Percentiles rank a stretch among this genome's conserved stretches.
These are phyloP conservation scores for Petrosia ficiformis DNA, from an alignment of 37 sponge, comb jelly and placozoan genomes.

Conservation along the genomic window DNA sequence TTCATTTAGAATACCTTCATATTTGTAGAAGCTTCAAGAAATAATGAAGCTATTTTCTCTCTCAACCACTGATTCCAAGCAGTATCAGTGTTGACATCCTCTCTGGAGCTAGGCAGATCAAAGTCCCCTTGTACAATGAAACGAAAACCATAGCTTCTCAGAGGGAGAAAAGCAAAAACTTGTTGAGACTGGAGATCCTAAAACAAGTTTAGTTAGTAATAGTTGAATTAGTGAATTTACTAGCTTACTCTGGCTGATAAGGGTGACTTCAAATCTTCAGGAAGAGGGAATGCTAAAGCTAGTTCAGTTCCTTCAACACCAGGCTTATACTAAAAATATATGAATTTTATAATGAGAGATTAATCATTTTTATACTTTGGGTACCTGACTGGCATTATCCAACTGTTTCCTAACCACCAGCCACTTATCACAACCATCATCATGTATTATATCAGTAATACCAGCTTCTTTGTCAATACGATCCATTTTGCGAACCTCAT, in stretches of 20 bases:
- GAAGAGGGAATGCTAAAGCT: constrained; percentile 61
- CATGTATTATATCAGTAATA: constrained; percentile 34
- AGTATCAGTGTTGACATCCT: constrained; percentile 54
- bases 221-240: no score
- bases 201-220: no score
- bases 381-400: constrained; percentile 43
- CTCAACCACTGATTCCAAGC: constrained; percentile 76
- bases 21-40: neutral
- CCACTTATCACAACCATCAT: constrained; percentile 45
- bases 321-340: constrained; percentile 32
- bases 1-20: neutral
- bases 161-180: constrained; percentile 70
- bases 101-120: constrained; percentile 66
- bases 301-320: constrained; percentile 58
- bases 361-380: neutral
- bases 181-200: constrained; percentile 56
- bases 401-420: constrained; percentile 53
- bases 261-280: constrained; percentile 13
- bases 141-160: constrained; percentile 63
- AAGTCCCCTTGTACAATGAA: constrained; percentile 75
- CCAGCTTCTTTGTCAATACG: constrained; percentile 17
- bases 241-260: no score
- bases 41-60: constrained; percentile 47
- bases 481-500: constrained; percentile 14
- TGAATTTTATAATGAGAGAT: neutral